Conservation (phyloP, 2,888 invertebrate species). For the Lithophane semibrunnea region DNA sequence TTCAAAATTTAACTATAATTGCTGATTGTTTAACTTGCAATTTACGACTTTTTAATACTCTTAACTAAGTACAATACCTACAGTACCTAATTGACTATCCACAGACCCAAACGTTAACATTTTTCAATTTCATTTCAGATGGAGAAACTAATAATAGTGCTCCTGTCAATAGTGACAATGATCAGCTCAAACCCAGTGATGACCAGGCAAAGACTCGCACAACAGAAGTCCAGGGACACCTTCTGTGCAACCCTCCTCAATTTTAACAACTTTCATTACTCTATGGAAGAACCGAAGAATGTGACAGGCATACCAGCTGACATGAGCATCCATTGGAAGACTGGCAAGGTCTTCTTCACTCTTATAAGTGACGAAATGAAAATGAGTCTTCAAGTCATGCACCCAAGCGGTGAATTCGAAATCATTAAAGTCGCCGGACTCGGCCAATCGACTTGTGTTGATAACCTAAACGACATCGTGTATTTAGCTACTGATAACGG, state of each 20-base stretch:
- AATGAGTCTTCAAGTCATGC: conserved; percentile 82
- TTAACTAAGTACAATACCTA: neutral
- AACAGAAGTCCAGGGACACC: conserved; percentile 69
- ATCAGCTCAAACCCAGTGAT: conserved; percentile 75
- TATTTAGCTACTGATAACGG: conserved; percentile 88
- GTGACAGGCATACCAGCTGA: conserved; percentile 85
- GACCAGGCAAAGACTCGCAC: conserved; percentile 74
- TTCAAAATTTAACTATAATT: neutral
- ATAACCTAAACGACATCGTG: conserved; percentile 87
- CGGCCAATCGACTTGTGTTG: conserved; percentile 85
- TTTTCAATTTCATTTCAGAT: conserved; percentile 76
- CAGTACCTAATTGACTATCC: neutral
- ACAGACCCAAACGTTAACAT: neutral
- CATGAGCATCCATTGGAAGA: conserved; percentile 85
- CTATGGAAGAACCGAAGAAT: conserved; percentile 73
- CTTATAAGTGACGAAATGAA: conserved; percentile 85
- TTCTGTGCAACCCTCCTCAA: conserved; percentile 77
- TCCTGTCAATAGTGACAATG: conserved; percentile 68
- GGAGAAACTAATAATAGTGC: conserved; percentile 68
- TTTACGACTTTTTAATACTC: neutral
- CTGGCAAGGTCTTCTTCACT: conserved; percentile 83
- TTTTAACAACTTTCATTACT: conserved; percentile 82
- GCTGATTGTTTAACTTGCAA: neutral
- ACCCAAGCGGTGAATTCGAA: conserved; percentile 79
- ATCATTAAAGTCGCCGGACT: conserved; percentile 83